Evolutionary conservation across 2,797 vertebrate species (phyloP).

Genomic region (Ataeniobius toweri): DNA sequence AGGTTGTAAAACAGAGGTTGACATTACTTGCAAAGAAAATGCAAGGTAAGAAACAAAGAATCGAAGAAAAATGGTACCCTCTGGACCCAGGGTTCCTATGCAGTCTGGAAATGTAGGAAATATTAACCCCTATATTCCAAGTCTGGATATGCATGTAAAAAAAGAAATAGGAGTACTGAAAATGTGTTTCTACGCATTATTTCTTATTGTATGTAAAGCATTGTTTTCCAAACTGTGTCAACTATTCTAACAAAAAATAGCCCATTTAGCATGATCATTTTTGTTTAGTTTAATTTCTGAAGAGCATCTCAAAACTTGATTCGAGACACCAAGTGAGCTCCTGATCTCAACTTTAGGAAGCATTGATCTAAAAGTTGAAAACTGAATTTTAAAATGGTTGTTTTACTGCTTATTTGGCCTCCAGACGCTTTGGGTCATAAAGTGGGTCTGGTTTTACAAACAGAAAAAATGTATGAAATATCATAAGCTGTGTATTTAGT

Average conservation of each 20-base stretch:
- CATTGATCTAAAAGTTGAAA: too few relatives aligned
- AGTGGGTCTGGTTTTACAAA: too few relatives aligned
- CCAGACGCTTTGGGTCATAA: too few relatives aligned
- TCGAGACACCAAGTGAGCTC: too few relatives aligned
- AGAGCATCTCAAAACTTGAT: too few relatives aligned
- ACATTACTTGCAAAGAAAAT: slow-evolving; percentile 40
- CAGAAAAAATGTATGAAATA: too few relatives aligned
- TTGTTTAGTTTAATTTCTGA: too few relatives aligned
- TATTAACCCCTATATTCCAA: background rate
- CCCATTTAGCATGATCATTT: too few relatives aligned
- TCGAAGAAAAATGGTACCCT: background rate
- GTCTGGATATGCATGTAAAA: background rate
- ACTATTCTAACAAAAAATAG: too few relatives aligned
- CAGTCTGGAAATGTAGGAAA: background rate
- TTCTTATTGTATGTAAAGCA: background rate
- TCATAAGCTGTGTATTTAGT: background rate
- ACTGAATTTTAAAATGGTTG: too few relatives aligned
- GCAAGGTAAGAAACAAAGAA: background rate
- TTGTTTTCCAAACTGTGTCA: background rate
- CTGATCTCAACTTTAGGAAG: too few relatives aligned
- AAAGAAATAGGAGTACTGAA: background rate
- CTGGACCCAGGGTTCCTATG: background rate
- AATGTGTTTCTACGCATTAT: background rate
- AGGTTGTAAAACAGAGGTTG: slow-evolving; percentile 11
- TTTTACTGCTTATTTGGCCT: too few relatives aligned